Percentiles rank a stretch among this genome's conserved stretches.
Conservation (phyloP, 2,888 invertebrate genomes). For the Hemistola chrysoprasaria region DNA sequence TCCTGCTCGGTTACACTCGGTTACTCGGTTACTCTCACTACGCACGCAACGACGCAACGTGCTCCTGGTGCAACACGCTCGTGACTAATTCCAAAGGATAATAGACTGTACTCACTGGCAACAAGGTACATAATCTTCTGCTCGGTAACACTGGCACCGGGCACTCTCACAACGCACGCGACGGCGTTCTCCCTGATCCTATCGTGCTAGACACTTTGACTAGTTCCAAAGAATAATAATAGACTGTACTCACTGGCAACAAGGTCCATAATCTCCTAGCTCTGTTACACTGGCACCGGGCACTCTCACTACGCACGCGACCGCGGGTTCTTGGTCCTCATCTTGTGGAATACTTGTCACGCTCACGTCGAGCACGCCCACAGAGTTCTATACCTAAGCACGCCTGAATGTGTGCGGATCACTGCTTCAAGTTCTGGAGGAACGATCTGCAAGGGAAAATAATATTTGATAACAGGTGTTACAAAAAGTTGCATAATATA, state of each 20-base stretch:
- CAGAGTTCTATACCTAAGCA: too few relatives aligned
- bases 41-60: not conserved
- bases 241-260: conserved; percentile 46
- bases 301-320: conserved; percentile 48
- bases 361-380: conserved; percentile 54
- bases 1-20: conserved; percentile 51
- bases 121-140: conserved; percentile 56
- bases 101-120: conserved; percentile 40
- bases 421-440: conserved; percentile 61
- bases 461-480: too few relatives aligned
- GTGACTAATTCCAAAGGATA: too few relatives aligned
- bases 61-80: too few relatives aligned
- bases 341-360: conserved; percentile 53
- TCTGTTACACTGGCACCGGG: conserved; percentile 47
- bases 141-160: conserved; percentile 46
- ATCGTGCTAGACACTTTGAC: too few relatives aligned
- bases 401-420: conserved; percentile 48
- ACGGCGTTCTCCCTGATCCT: too few relatives aligned
- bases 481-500: too few relatives aligned
- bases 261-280: conserved; percentile 52
- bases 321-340: conserved; percentile 52
- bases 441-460: conserved; percentile 43
- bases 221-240: too few relatives aligned
- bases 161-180: conserved; percentile 1
- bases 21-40: conserved; percentile 29